Evolutionary conservation across 2,113 vertebrate species (phyloP), one percentile per base, ranked within the genome.

Genomic region (Tiliqua scincoides): DNA sequence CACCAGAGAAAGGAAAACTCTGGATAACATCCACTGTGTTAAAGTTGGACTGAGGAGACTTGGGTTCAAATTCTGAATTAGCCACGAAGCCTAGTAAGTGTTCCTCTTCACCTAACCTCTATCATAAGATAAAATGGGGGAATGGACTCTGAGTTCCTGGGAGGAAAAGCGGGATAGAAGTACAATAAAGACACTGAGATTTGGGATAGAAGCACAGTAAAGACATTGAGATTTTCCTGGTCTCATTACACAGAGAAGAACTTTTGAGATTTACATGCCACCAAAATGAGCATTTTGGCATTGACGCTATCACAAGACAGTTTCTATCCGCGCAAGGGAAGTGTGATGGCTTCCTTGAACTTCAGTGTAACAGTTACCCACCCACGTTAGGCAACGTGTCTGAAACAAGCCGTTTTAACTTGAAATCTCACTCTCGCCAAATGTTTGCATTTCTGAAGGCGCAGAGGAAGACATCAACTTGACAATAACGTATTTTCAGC

Each of bases 241-340:
- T 57, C 15, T 68, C 62, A 85, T 89, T 30, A 32, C 68, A 82
- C 40, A 91, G 89, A 88, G 63, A 84, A 92, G 86, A 84, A 52
- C 74, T 73, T 6, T 84, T 89, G 78, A 37, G 88, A 89, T 89
- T 82, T 27, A 57, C n/a, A 76, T 77, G 92, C 30, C 78, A 73
- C 57, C 37, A 81, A 93, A 95, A 94, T 87, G 93, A 95, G 93
- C 94, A 94, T 94, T 94, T 93, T 95, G 93, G 93, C 93, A 95
- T 85, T 85, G 90, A 90, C 85, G 87, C 81, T 88, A 89, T 91
- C 92, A 95, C 85, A 48, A 95, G 93, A 95, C 93, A 93, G 91
- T 94, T 95, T 93, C 90, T 85, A 87, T 90, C 85, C 92, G 89
- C 88, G 86, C 87, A 86, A 70, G 83, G 81, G 86, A 83, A 92